These are phyloP conservation scores for Temnopleurus reevesii DNA, from an alignment of 53 echinoderm and acorn worm genomes.

Conservation along the genomic window DNA sequence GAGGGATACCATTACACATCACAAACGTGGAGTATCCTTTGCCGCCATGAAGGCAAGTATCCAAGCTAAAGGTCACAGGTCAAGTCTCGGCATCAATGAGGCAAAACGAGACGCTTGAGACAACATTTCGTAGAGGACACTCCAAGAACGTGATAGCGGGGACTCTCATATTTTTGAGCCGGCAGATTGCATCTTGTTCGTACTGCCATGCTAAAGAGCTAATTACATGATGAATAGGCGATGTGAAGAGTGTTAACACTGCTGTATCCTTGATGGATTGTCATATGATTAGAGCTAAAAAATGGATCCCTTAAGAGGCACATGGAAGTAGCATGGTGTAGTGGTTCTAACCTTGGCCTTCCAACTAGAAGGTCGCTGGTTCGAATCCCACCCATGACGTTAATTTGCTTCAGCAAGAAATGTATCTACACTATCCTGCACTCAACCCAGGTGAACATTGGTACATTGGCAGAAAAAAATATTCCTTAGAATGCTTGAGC, in stretches of 20 bases:
- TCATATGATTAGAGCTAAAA: no score
- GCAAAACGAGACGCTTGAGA: conserved; percentile 22
- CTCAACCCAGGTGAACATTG: no score
- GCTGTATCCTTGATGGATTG: no score
- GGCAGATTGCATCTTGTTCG: conserved; percentile 13
- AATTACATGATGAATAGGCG: background rate
- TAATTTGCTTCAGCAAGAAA: no score
- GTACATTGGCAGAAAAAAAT: no score
- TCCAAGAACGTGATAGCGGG: conserved; percentile 20
- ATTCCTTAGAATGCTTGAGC: no score
- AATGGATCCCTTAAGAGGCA: no score
- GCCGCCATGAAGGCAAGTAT: background rate
- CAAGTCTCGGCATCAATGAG: conserved; percentile 44
- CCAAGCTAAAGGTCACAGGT: conserved; percentile 33
- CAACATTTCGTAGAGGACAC: conserved; percentile 20
- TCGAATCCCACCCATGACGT: no score
- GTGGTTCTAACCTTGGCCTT: no score
- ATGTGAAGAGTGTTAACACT: background rate
- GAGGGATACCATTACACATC: conserved; percentile 10
- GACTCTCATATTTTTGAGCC: conserved; percentile 30
- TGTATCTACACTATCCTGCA: no score
- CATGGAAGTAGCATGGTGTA: no score
- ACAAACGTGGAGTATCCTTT: background rate
- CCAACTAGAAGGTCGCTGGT: no score
- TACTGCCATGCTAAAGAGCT: background rate